Conservation (phyloP, 2,113 vertebrate genomes). For the Oxygymnocypris stewartii region DNA sequence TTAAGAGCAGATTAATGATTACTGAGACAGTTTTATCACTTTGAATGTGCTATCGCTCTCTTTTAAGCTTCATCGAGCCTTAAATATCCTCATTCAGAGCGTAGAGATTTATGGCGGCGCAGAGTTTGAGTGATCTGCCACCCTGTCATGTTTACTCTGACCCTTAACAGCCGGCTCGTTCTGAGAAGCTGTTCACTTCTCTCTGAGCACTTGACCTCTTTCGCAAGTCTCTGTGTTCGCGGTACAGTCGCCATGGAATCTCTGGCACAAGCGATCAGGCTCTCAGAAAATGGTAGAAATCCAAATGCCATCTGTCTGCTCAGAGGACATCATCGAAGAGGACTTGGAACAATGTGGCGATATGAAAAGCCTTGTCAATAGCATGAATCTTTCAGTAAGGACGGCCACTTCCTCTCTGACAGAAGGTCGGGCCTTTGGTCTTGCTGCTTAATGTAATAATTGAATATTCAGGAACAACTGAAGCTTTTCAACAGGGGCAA, state of each 20-base stretch:
- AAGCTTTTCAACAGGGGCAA: conserved; percentile 13
- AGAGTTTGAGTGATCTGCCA: conserved; percentile 8
- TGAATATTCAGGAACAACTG: conserved; percentile 23
- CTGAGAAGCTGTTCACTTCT: conserved; percentile 28
- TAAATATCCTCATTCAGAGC: conserved; percentile 4
- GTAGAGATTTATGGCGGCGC: background rate
- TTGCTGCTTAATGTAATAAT: background rate
- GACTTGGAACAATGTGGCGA: background rate
- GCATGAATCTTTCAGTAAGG: conserved; percentile 11
- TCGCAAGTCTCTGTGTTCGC: conserved; percentile 21
- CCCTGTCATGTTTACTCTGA: conserved; percentile 45
- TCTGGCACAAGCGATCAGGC: background rate
- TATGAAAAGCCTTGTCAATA: conserved; percentile 15
- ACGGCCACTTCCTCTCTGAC: background rate
- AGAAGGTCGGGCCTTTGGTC: conserved; percentile 5
- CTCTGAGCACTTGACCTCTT: conserved; percentile 32
- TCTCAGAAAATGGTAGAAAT: conserved; percentile 26
- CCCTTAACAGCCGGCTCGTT: conserved; percentile 8
- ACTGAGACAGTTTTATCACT: background rate
- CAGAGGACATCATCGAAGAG: conserved; percentile 15
- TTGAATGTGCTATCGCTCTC: background rate
- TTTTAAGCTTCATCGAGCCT: background rate
- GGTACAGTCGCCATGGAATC: background rate
- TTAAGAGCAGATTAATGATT: background rate
- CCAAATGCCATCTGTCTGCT: conserved; percentile 42